Evolutionary conservation across 1,140 invertebrate genomes (phyloP).

Genomic region (Drosophila suzukii): DNA sequence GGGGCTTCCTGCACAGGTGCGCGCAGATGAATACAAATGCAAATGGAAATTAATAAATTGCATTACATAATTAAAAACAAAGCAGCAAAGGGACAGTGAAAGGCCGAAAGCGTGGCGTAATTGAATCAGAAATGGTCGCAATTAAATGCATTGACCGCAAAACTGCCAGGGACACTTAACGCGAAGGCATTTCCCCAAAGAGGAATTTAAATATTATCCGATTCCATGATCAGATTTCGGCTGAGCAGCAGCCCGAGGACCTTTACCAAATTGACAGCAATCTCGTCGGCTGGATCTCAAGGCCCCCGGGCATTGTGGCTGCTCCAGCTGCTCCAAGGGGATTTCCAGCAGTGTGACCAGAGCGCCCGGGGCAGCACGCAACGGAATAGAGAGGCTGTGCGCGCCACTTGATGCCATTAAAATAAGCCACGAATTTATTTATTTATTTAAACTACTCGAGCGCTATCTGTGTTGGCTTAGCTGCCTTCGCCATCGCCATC

Average conservation of each 20-base stretch:
- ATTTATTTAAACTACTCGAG: conserved; percentile 68
- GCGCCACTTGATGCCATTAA: conserved; percentile 36
- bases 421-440: conserved; percentile 61
- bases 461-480: conserved; percentile 61
- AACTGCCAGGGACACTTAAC: conserved; percentile 19
- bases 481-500: conserved; percentile 10
- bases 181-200: not conserved
- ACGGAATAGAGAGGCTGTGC: conserved; percentile 1
- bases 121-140: conserved; percentile 21
- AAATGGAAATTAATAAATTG: conserved; percentile 59
- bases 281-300: conserved; percentile 17
- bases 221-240: conserved; percentile 37
- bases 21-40: conserved; percentile 47
- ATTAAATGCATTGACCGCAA: conserved; percentile 36
- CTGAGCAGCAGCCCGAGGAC: conserved; percentile 20
- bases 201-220: conserved; percentile 30
- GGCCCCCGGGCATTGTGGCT: not conserved
- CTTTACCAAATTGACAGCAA: conserved; percentile 29
- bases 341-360: conserved; percentile 1
- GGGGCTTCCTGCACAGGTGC: conserved; percentile 37
- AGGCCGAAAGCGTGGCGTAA: not conserved
- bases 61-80: conserved; percentile 47
- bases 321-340: not conserved
- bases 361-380: not conserved
- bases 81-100: not conserved